A percentile compares a stretch with the other conserved stretches of the same genome.
These are phyloP conservation scores for Drosophila antonietae DNA, from an alignment of 2,888 invertebrate genomes.

Conservation along the genomic window DNA sequence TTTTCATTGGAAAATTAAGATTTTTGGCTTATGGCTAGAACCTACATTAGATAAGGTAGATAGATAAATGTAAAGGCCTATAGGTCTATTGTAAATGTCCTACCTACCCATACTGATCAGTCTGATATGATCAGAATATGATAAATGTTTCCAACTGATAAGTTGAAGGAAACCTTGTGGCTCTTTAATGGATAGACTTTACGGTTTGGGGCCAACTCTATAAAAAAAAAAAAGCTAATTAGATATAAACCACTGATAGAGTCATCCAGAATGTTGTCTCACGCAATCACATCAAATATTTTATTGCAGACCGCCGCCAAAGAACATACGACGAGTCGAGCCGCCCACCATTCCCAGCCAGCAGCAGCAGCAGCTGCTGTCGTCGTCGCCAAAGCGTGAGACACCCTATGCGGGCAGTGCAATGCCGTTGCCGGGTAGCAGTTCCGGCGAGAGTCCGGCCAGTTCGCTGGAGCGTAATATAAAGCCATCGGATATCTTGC, in stretches of 20 bases:
- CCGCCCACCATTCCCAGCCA: conserved; percentile 85
- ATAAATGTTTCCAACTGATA: neutral
- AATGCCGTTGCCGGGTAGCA: conserved; percentile 77
- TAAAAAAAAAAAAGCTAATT: too few relatives aligned
- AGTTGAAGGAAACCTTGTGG: too few relatives aligned
- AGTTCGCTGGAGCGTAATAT: conserved; percentile 84
- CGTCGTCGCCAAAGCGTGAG: conserved; percentile 83
- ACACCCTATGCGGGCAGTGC: conserved; percentile 73
- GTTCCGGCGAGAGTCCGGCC: conserved; percentile 81
- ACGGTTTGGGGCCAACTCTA: too few relatives aligned
- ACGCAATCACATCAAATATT: neutral
- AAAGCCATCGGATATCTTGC: conserved; percentile 84
- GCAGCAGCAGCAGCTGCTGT: conserved; percentile 64
- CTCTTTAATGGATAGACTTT: too few relatives aligned
- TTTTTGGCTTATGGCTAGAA: too few relatives aligned
- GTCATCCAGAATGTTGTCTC: neutral
- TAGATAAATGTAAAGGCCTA: neutral
- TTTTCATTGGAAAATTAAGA: too few relatives aligned
- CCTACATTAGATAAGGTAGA: neutral
- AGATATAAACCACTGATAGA: too few relatives aligned
- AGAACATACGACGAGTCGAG: conserved; percentile 88
- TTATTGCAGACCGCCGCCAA: conserved; percentile 87
- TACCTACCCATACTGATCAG: neutral
- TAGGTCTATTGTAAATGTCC: neutral
- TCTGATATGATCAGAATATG: neutral